Base-by-base conservation (phyloP, 92 coral and sea anemone species). In the Pocillopora grandis region DNA sequence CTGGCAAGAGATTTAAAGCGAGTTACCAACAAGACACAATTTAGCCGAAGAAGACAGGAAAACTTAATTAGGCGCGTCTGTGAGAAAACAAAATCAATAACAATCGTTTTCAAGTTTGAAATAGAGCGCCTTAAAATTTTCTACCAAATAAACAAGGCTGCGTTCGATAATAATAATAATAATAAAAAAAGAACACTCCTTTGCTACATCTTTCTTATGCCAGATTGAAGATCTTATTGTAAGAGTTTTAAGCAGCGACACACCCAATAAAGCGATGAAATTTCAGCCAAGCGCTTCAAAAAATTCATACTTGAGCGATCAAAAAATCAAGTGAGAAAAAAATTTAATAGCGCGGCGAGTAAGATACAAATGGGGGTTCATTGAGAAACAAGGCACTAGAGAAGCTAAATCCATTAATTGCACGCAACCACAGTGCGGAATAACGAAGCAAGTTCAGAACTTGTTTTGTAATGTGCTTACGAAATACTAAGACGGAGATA, bases 21-120 rank as follows among this genome's bases (percentile, higher is more conserved):
- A 56, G 71, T 77, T 84, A 73, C 55, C 64, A 73, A 61, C 62
- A 83, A 52, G 80, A 63, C 79, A 83, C 72, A 83, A 83, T 75
- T 83, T 75, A 75, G 69, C 67, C 77, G 57, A 58, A 64, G 61
- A 56, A 65, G 86, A 83, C 86, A 63, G 63, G 80, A 13, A 58
- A 73, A 83, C 80, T 83, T 83, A 75, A 83, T 83, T 74, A 73
- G 72, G 55, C 49, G 75, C 76, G 85, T 71, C 85, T 81, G 86
- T 19, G 15, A 20, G 80, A 83, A 83, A 83, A 71, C 76, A 81
- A 81, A 81, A 35, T 81, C 77, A 81, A 81, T 81, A 81, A 70
- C 77, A 20, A 18, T 31, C 69, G 77, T 37, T 81, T 81, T 58
- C 67, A 70, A 68, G 20, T 14, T n/a, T 60, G 69, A 20, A 56